phyloP scores from a whole-genome alignment of 2,113 vertebrate genomes.

The Indri indri region DNA sequence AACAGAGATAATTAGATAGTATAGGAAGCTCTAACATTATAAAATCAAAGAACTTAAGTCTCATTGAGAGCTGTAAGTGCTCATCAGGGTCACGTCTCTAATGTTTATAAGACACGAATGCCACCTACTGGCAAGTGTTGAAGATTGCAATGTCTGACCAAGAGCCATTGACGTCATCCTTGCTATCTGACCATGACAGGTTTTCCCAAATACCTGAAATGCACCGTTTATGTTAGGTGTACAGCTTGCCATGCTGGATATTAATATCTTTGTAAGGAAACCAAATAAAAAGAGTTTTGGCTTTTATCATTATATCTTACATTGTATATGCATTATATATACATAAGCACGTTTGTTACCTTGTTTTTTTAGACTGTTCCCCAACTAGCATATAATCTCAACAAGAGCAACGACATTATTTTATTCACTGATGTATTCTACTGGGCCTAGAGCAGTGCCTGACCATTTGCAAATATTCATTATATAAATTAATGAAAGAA shows the following conservation, averaged over 20 bases:
- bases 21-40: slow-evolving; percentile 76
- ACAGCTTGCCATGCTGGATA: background rate
- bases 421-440: background rate
- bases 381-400: background rate
- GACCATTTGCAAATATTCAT: background rate
- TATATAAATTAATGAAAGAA: background rate
- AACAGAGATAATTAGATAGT: slow-evolving; percentile 82
- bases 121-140: slow-evolving; percentile 77
- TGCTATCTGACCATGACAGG: background rate
- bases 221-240: background rate
- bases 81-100: background rate
- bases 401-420: background rate
- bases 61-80: slow-evolving; percentile 56
- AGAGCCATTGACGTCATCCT: background rate
- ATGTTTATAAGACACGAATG: slow-evolving; percentile 58
- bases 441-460: background rate
- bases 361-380: background rate
- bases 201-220: background rate
- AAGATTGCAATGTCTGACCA: slow-evolving; percentile 33
- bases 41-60: slow-evolving; percentile 76
- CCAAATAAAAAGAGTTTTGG: background rate
- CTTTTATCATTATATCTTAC: background rate
- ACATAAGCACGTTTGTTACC: too few relatives aligned
- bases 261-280: background rate
- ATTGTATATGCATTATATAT: background rate